Evolutionary conservation across 2,113 vertebrate genomes (phyloP).

Genomic region (Saguinus imperator): DNA sequence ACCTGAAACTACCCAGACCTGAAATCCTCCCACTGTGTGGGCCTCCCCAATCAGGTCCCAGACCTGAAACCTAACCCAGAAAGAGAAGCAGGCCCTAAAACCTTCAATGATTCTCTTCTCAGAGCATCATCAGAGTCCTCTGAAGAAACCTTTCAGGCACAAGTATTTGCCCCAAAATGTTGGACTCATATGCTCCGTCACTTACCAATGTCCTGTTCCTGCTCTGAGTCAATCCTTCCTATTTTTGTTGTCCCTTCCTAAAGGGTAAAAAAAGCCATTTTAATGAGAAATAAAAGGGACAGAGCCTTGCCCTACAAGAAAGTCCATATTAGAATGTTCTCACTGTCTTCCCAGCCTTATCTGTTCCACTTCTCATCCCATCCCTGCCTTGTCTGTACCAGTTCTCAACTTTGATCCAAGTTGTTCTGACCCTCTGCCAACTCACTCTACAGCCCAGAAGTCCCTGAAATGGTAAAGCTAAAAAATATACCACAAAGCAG

Average conservation of each 20-base stretch:
- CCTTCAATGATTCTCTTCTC: not conserved
- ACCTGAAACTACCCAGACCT: not conserved
- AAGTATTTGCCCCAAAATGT: not conserved
- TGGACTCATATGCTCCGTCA: not conserved
- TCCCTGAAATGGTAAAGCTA: not conserved
- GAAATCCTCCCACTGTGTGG: not conserved
- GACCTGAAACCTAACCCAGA: not conserved
- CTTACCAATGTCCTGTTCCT: constrained; percentile 95
- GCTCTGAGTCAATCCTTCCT: constrained; percentile 89
- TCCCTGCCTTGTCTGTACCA: not conserved
- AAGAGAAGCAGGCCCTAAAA: not conserved
- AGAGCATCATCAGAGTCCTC: not conserved
- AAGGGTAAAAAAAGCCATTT: not conserved
- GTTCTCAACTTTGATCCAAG: not conserved
- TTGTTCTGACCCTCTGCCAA: not conserved
- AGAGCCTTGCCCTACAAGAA: not conserved
- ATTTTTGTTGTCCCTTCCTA: constrained; percentile 96
- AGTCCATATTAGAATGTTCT: not conserved
- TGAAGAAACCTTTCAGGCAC: not conserved
- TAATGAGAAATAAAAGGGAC: constrained; percentile 46
- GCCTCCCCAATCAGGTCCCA: not conserved
- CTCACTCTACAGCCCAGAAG: not conserved
- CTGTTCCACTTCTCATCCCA: not conserved
- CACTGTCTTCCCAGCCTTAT: not conserved
- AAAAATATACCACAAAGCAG: not conserved